phyloP scores from a whole-genome alignment of 2,888 invertebrate species.

The Nomada ruficornis region DNA sequence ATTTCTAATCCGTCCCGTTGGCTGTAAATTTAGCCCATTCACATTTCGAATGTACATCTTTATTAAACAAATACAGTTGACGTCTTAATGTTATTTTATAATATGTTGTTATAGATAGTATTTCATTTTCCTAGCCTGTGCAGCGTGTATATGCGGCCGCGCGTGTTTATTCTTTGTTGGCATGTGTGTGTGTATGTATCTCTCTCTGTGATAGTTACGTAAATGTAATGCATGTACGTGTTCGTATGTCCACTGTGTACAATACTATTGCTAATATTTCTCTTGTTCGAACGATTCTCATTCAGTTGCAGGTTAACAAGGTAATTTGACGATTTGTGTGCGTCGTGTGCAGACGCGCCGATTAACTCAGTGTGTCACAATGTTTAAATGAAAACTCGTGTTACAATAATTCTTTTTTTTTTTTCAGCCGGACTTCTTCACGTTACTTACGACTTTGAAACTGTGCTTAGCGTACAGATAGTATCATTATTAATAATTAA shows the following conservation, averaged over 20 bases:
- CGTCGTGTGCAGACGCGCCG: slow-evolving; percentile 81
- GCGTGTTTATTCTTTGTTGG: slow-evolving; percentile 65
- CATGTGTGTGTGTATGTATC: slow-evolving; percentile 10
- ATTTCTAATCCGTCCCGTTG: slow-evolving; percentile 24
- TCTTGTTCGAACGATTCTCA: slow-evolving; percentile 74
- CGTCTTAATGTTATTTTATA: slow-evolving; percentile 84
- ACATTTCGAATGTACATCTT: slow-evolving; percentile 84
- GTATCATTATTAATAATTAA: slow-evolving; percentile 79
- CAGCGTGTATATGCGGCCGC: slow-evolving; percentile 83
- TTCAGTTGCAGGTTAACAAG: slow-evolving; percentile 77
- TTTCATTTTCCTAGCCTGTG: slow-evolving; percentile 83
- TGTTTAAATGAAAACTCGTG: slow-evolving; percentile 65
- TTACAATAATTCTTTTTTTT: slow-evolving; percentile 64
- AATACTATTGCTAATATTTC: slow-evolving; percentile 79
- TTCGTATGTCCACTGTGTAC: slow-evolving; percentile 56
- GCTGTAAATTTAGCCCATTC: slow-evolving; percentile 38
- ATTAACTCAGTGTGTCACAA: slow-evolving; percentile 79
- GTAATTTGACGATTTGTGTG: slow-evolving; percentile 82
- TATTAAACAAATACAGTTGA: slow-evolving; percentile 85
- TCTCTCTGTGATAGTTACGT: slow-evolving; percentile 3
- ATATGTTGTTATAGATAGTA: slow-evolving; percentile 81
- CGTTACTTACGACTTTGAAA: slow-evolving; percentile 75
- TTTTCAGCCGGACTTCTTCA: slow-evolving; percentile 70
- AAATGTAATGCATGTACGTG: slow-evolving; percentile 42
- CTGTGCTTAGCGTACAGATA: slow-evolving; percentile 80